These are phyloP conservation scores for Musca vetustissima DNA, from an alignment of 1,140 invertebrate species.

Conservation along the genomic window DNA sequence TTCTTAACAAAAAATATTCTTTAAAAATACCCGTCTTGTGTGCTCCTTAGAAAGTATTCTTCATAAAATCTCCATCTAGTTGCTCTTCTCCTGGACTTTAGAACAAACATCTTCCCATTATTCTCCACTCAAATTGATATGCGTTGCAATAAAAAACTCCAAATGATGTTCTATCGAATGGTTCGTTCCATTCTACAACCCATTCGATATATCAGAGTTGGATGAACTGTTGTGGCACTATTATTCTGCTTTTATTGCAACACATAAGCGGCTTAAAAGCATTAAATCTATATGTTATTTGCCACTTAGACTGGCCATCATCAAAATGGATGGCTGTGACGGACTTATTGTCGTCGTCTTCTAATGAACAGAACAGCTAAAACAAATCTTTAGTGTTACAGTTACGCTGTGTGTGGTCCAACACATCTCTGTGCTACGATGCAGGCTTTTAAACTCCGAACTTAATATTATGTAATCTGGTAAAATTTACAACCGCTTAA, in stretches of 20 bases:
- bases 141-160: too few relatives aligned
- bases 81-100: too few relatives aligned
- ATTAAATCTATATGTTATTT: conserved; percentile 22
- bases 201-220: background rate
- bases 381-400: conserved; percentile 14
- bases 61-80: too few relatives aligned
- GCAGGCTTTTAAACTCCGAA: conserved; percentile 2
- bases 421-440: background rate
- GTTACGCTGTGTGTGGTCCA: conserved; percentile 25
- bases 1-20: too few relatives aligned
- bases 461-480: conserved; percentile 22
- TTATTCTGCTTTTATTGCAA: conserved; percentile 20
- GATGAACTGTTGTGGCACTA: background rate
- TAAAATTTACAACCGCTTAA: conserved; percentile 24
- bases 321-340: too few relatives aligned
- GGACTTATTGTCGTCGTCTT: background rate
- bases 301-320: background rate
- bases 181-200: too few relatives aligned
- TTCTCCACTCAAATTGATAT: too few relatives aligned
- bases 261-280: conserved; percentile 25
- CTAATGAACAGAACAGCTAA: background rate
- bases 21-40: too few relatives aligned
- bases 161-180: too few relatives aligned
- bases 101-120: too few relatives aligned
- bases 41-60: too few relatives aligned